Base-by-base conservation (phyloP, 2,113 vertebrate species). In the Pollimyrus isidori region DNA sequence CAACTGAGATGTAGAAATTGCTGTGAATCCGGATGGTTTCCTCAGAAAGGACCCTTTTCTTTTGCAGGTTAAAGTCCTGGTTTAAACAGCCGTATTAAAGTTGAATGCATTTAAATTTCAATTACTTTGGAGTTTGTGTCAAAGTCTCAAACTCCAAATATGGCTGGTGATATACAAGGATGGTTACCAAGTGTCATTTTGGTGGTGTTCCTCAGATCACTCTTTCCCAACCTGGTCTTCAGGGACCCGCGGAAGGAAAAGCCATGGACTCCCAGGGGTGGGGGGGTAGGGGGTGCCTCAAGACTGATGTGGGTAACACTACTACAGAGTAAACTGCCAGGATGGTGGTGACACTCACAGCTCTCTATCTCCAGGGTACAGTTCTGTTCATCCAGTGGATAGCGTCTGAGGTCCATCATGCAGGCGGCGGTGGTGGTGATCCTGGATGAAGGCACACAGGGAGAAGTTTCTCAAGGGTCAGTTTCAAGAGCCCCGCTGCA, bases 351-450 rank as follows among this genome's bases (percentile, higher is more conserved):
- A 26, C 89, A 98, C 98, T 98, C 94, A 99, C 98, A 99, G 92
- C 98, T 99, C 91, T 99, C 98, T 90, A 99, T 99, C 93, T 99
- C 98, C 89, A 99, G 94, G 0, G 98, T 99, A 94, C 98, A 99
- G 95, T 99, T 99, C 91, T 99, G 98, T 90, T 99, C 98, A 90
- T 99, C 98, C 94, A 99, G 94, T 0, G 98, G 98, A 87, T 99
- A 99, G 88, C 98, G 94, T 90, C 98, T 95, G 30, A 99, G 95
- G 93, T 99, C 98, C 98, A 99, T 99, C 98, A 99, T 99, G 88
- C 98, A 99, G 83, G 98, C 98, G 91, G 98, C 98, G 1, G 98
- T 99, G 87, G 98, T 99, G 3, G 98, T 99, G 91, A 99, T 99
- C 94, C 98, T 99, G 93, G 86, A 92, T 93, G 46, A 35, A 26